These are phyloP conservation scores for Staurois parvus DNA, from an alignment of 2,797 vertebrate species.

Conservation along the genomic window DNA sequence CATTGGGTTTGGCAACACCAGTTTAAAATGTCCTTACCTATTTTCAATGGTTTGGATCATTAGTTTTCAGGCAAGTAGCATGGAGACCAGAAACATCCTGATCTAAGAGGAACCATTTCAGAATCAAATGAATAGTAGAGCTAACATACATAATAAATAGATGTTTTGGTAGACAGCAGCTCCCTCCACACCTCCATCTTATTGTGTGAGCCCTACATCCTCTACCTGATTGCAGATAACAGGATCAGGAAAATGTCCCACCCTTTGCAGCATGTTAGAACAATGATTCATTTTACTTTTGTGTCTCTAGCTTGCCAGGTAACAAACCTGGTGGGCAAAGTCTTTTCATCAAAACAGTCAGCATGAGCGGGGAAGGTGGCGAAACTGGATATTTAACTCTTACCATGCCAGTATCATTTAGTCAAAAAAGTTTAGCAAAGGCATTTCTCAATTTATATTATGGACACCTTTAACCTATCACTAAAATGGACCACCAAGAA, in stretches of 20 bases:
- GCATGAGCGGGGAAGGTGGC: constrained; percentile 5
- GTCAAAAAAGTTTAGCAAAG: neutral
- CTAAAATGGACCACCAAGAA: neutral
- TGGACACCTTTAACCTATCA: neutral
- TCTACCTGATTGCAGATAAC: constrained; percentile 59
- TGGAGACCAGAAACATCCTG: too few relatives aligned
- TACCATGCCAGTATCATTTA: neutral
- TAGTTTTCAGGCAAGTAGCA: too few relatives aligned
- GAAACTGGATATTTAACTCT: constrained; percentile 35
- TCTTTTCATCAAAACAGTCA: constrained; percentile 35
- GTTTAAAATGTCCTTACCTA: too few relatives aligned
- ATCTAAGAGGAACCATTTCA: too few relatives aligned
- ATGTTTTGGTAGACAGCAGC: neutral
- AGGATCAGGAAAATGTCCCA: constrained; percentile 53
- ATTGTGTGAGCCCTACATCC: constrained; percentile 48
- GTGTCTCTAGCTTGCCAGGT: constrained; percentile 50
- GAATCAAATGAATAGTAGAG: neutral
- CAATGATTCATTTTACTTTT: constrained; percentile 59
- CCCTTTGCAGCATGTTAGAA: constrained; percentile 57
- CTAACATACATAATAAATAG: neutral
- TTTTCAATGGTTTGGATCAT: too few relatives aligned
- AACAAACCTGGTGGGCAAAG: constrained; percentile 56
- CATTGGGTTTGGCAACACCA: too few relatives aligned
- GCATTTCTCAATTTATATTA: neutral
- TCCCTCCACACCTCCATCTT: constrained; percentile 41